Base-by-base conservation (phyloP, 2,113 vertebrate genomes). In the Taurulus bubalis region DNA sequence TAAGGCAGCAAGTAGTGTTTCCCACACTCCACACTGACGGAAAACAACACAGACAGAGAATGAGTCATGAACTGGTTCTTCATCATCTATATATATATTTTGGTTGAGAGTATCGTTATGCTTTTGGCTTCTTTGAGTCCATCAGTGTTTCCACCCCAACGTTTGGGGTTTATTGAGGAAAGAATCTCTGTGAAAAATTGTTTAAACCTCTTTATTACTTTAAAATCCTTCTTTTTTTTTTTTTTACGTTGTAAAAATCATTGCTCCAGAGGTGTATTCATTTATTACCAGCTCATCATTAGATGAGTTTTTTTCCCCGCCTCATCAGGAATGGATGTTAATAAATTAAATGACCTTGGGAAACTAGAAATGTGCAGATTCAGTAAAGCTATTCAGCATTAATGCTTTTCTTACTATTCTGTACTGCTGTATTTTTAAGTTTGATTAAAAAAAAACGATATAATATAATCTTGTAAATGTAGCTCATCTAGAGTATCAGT, bases 11-110 rank as follows among this genome's bases (percentile, higher is more conserved):
- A 99, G 92, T 20, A 99, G 92, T 0, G 95, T 96, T 92, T 96
- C 96, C 98, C 98, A 99, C 36, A 99, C 97, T 28, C 98, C 97
- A 79, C 87, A 91, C 98, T 99, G 84, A 80, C 36, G 59, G 63
- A 58, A 63, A 38, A 72, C 24, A 82, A 88, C 49, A 84, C 28
- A 71, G 36, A 68, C 1, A 77, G 26, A 18, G 26, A 71, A 51
- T 53, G 32, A 80, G 9, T 42, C 47, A 56, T 24, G 18, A 28
- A 20, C 28, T 58, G 16, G 26, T 40, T 51, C 40, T 40, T 53
- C 34, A 28, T 45, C 49, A 24, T 36, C 36, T 66, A 38, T 56
- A 34, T 16, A 8, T 8, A 34, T 16, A 8, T 8, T 34, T 15
- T 8, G 5, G 3, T 45, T 78, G 14, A 26, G 28, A 28, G 63